A percentile compares a stretch with the other conserved stretches of the same genome.
These are phyloP conservation scores for Uropetala carovei DNA, from an alignment of 2,888 invertebrate genomes.

Conservation along the genomic window DNA sequence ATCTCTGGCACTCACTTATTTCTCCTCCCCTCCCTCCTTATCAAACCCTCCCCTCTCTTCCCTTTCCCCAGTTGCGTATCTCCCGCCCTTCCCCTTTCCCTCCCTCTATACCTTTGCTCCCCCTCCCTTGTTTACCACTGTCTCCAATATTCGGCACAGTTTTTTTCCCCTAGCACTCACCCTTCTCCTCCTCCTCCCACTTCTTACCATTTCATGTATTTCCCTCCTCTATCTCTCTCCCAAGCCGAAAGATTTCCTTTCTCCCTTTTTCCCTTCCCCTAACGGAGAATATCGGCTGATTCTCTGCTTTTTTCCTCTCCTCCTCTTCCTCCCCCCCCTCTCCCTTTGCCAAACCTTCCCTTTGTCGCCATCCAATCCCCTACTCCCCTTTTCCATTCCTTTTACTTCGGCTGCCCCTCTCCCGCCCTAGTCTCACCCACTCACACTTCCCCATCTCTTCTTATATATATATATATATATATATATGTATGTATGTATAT, in stretches of 20 bases:
- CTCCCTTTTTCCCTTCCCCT: not conserved
- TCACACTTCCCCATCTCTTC: slow-evolving; percentile 1
- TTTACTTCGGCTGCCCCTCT: not conserved
- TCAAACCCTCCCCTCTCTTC: not conserved
- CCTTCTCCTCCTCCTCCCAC: too few species aligned
- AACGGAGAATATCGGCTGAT: slow-evolving; percentile 7
- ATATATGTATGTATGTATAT: too few species aligned
- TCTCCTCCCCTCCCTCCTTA: not conserved
- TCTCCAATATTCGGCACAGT: too few species aligned
- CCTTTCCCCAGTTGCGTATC: not conserved
- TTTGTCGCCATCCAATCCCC: slow-evolving; percentile 35
- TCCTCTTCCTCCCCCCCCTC: not conserved
- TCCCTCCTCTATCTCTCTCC: not conserved
- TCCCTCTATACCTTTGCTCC: not conserved
- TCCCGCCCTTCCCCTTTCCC: not conserved
- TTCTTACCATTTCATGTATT: too few species aligned
- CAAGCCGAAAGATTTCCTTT: not conserved
- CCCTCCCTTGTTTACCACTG: not conserved
- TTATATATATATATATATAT: too few species aligned
- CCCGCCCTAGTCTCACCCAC: not conserved
- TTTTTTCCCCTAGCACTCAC: too few species aligned
- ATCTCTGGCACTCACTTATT: slow-evolving; percentile 24
- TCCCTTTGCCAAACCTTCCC: not conserved
- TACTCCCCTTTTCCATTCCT: slow-evolving; percentile 8
- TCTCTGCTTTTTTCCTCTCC: not conserved